Evolutionary conservation across 2,113 vertebrate species (phyloP), one percentile per base, ranked within the genome.

Genomic region (Maccullochella peelii): DNA sequence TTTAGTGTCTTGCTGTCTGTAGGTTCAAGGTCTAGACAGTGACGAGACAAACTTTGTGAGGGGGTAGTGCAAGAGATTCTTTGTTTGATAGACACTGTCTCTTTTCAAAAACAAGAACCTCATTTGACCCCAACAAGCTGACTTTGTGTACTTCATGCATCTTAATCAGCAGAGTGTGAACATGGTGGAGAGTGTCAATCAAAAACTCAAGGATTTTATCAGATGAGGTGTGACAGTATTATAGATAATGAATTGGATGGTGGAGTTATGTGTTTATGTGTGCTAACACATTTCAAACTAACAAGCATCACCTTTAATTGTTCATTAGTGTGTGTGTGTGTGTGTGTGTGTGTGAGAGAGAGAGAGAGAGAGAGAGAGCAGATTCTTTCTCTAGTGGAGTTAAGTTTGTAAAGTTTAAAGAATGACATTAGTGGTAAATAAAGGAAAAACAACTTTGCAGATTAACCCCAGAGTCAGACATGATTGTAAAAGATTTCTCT

Each of bases 161-260:
- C 21, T 42, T 63, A 85, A 57, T 76, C 61, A 79, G 8, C 12
- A 67, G 20, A 77, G 49, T 11, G 78, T 80, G 62, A 67, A 63
- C 21, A 55, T 69, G 58, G 47, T 54, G 47, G 10, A 68, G 59
- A 23, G 42, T 68, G 40, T 77, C 82, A 71, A n/a, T 85, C 70
- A 78, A 71, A 68, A 27, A 59, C 44, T 63, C 80, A 80, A 80
- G 74, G 82, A 74, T 75, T 70, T 70, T 66, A 16, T 65, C 25
- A 21, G 70, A 77, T 11, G n/a, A 62, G 33, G 27, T 54, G 42
- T 63, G 71, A 81, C 14, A 30, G 42, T 67, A 21, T 67, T 49
- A 44, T 58, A 73, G 44, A 80, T 73, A 73, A 80, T 77, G 42
- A 77, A 73, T 23, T 55, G 59, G n/a, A 16, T 65, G 7, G 21